These are phyloP conservation scores for Rhimphoctona megacephalus DNA, from an alignment of 2,888 invertebrate species.

Conservation along the genomic window DNA sequence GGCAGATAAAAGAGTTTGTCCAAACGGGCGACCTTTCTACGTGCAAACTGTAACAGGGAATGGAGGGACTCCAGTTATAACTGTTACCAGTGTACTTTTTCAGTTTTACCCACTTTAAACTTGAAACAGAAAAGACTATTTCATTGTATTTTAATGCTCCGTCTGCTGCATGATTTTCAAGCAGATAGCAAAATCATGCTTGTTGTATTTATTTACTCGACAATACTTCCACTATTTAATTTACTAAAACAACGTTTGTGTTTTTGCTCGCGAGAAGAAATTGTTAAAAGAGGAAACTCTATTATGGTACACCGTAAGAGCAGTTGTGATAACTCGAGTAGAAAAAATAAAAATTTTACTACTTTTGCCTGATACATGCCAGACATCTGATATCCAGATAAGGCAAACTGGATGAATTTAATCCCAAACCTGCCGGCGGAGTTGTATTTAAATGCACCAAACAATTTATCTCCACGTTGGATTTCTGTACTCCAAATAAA, in stretches of 20 bases:
- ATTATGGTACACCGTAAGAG: neutral
- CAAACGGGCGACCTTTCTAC: slow-evolving; percentile 39
- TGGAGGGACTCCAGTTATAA: slow-evolving; percentile 58
- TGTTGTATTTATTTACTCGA: slow-evolving; percentile 29
- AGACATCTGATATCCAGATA: neutral
- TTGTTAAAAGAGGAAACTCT: neutral
- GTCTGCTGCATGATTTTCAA: slow-evolving; percentile 10
- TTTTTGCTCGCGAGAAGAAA: neutral
- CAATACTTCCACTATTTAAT: neutral
- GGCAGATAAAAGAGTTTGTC: slow-evolving; percentile 50
- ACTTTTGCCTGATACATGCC: neutral
- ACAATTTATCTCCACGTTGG: neutral
- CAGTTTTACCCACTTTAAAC: slow-evolving; percentile 51
- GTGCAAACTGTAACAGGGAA: slow-evolving; percentile 32
- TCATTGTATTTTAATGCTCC: slow-evolving; percentile 34
- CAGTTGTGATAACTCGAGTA: neutral
- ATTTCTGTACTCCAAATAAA: neutral
- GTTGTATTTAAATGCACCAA: neutral
- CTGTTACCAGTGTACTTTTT: slow-evolving; percentile 44
- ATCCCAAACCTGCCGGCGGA: neutral
- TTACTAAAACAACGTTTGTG: slow-evolving; percentile 8
- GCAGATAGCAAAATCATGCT: slow-evolving; percentile 5
- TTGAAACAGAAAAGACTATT: slow-evolving; percentile 6
- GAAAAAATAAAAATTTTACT: neutral
- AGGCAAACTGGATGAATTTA: neutral